Base-by-base conservation (phyloP, 2,113 vertebrate species). In the Kryptolebias marmoratus region DNA sequence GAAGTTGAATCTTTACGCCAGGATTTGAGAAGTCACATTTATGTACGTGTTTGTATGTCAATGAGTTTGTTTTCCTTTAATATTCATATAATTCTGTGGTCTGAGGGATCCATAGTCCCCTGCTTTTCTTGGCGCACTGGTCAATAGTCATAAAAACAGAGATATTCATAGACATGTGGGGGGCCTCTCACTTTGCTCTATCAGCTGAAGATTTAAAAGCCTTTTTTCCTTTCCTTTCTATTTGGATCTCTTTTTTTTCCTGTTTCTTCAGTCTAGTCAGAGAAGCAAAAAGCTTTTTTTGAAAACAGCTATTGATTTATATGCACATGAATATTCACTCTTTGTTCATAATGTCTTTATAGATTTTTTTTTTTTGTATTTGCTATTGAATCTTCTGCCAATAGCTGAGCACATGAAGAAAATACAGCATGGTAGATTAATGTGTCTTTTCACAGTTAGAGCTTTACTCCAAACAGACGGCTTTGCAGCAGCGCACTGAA, bases 91-190 rank as follows among this genome's bases (percentile, higher is more conserved):
- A 60, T 80, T 81, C 64, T 64, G 79, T 73, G 74, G 75, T 79
- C 82, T 83, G 79, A 92, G 83, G 88, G 86, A 91, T 88, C 85
- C 83, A 75, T 70, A 66, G 73, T 61, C 56, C 74, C 80, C 76
- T 70, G 75, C 79, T 54, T 77, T 78, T 89, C 82, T 94, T 90
- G 83, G 87, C 58, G 39, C 70, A 82, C 68, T 81, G 89, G 85
- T 93, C 93, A 92, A 90, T 92, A 91, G 73, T 75, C 87, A 90
- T 92, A 90, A 91, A 92, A 91, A 91, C 90, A 92, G 88, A 90
- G 87, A 93, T 93, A 91, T 93, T 91, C 89, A 93, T 89, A 87
- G 77, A 87, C 81, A 78, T 81, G 80, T 76, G 67, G 60, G 75
- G 72, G 72, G 67, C 72, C 66, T 85, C 60, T 70, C 68, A 73